Base-by-base conservation (phyloP, 1,140 invertebrate species). In the Plutomurus gul region DNA sequence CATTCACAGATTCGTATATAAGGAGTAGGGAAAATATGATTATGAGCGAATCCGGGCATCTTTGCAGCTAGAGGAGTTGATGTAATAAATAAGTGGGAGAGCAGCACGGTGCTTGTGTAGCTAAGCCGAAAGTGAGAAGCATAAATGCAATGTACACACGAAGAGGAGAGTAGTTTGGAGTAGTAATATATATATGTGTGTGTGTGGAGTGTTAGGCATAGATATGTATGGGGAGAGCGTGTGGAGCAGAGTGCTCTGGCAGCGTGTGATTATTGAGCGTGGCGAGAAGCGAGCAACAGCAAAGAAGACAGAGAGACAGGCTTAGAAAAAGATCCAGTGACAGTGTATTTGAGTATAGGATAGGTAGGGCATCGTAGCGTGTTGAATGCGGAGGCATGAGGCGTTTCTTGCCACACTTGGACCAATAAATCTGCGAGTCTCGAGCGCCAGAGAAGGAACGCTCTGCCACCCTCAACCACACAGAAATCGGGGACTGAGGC, bases 351-450 rank as follows among this genome's bases (percentile, higher is more conserved):
- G 56, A 33, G 56, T 40, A 20, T 70, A 18, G 49, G 75, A 40
- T 77, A 46, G 43, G 37, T 51, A 47, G 46, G 22, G 47, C 33
- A n/a, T 43, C 36, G 4, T 39, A 56, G 40, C 51, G 71, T 75
- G 78, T 72, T 80, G 65, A 36, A 43, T 36, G 74, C 47, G 74
- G 79, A 47, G 77, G 70, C 74, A 75, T 73, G 75, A 82, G 81
- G 81, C 81, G 81, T 82, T 82, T 80, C 81, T 82, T 39, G 65
- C 78, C 79, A 82, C 78, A 81, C 82, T 82, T 79, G 76, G 79
- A 76, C 79, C 82, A 81, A 83, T 83, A 83, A 83, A 83, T 83
- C 79, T 78, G 81, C 60, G 79, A 76, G 82, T 83, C 79, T 83
- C 77, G 79, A 83, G 77, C 82, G 77, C 82, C 79, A 70, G 74